Conservation (phyloP, 2,888 invertebrate genomes). For the Agriopis aurantiaria region DNA sequence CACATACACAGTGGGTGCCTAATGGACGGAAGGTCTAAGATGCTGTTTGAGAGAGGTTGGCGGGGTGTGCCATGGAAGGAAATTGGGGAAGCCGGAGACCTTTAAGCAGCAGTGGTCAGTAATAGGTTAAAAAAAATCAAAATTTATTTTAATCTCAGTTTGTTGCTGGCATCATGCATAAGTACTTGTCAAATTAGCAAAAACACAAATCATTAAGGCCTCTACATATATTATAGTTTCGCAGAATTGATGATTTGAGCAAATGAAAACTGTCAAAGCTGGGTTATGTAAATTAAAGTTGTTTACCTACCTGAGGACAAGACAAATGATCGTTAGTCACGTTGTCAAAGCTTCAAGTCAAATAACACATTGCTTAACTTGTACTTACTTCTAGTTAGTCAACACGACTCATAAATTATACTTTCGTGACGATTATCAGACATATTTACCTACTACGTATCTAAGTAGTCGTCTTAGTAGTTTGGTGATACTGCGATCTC, state of each 20-base stretch:
- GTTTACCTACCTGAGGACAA: constrained; percentile 57
- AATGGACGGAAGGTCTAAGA: too few species aligned
- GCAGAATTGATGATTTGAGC: constrained; percentile 51
- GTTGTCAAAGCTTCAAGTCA: constrained; percentile 50
- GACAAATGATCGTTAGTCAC: constrained; percentile 61
- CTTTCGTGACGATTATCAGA: background rate
- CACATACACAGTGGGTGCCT: too few species aligned
- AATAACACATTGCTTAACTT: constrained; percentile 57
- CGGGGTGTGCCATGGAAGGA: too few species aligned
- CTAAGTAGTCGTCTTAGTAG: background rate
- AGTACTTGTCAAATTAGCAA: too few species aligned
- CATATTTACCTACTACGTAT: background rate
- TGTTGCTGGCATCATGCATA: too few species aligned
- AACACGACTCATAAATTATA: constrained; percentile 8
- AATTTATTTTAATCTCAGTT: too few species aligned
- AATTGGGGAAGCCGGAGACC: too few species aligned
- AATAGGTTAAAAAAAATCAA: too few species aligned
- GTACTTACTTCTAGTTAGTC: constrained; percentile 33
- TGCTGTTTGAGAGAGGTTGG: too few species aligned
- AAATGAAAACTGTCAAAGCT: constrained; percentile 65
- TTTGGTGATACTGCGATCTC: too few species aligned
- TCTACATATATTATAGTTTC: constrained; percentile 18
- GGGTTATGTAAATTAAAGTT: constrained; percentile 64
- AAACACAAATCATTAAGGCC: background rate
- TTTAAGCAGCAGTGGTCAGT: too few species aligned